Conservation (phyloP, 2,797 vertebrate genomes). For the Myoxocephalus aenaeus region DNA sequence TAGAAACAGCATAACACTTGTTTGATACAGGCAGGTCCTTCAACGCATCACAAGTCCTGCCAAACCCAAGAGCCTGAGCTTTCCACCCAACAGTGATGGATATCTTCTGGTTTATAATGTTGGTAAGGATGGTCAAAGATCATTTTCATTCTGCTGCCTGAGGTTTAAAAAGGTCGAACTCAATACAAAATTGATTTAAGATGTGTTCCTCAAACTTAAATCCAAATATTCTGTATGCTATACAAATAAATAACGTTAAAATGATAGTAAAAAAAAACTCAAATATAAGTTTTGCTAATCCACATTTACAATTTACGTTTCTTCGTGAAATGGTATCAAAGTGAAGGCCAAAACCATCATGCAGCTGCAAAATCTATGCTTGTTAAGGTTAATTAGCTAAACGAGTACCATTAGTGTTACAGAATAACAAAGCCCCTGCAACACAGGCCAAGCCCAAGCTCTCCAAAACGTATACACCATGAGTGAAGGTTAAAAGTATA, state of each 20-base stretch:
- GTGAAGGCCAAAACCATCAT: neutral
- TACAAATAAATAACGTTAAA: neutral
- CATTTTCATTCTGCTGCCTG: constrained; percentile 48
- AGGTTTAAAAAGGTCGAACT: constrained; percentile 40
- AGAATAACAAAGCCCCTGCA: neutral
- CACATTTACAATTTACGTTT: neutral
- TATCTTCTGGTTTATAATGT: constrained; percentile 64
- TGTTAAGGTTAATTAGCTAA: neutral
- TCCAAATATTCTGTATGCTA: neutral
- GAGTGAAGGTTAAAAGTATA: neutral
- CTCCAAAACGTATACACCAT: too few relatives aligned
- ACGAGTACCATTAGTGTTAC: too few relatives aligned
- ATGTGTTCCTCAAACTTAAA: constrained; percentile 10
- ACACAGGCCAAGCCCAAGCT: neutral
- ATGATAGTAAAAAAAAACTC: neutral
- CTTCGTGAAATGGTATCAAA: neutral
- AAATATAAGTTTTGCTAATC: neutral
- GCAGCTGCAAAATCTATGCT: too few relatives aligned
- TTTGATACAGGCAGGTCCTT: constrained; percentile 66
- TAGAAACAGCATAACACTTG: constrained; percentile 65
- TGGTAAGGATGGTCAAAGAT: constrained; percentile 44
- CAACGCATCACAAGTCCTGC: constrained; percentile 52
- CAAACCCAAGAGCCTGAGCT: constrained; percentile 65
- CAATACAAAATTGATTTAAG: constrained; percentile 32
- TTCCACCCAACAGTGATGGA: constrained; percentile 75